Percentiles rank a stretch among this genome's conserved stretches.
Conservation (phyloP, 1,140 invertebrate genomes). For the Antheraea mylitta region DNA sequence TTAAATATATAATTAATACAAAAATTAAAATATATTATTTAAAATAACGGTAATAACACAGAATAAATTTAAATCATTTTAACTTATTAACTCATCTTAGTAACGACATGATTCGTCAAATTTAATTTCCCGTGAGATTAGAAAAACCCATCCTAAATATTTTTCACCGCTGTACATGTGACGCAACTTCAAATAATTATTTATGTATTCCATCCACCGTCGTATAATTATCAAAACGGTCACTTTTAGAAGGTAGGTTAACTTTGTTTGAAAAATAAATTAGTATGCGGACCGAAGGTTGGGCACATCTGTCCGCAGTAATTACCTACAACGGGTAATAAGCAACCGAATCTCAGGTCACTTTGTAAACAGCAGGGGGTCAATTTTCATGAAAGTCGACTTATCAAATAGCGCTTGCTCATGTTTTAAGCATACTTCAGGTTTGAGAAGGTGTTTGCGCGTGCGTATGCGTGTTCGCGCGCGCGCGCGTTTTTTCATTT, state of each 20-base stretch:
- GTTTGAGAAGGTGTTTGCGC: too few species aligned
- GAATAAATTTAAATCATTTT: too few species aligned
- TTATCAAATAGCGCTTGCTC: neutral
- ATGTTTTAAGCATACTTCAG: too few species aligned
- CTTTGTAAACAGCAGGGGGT: neutral
- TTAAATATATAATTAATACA: too few species aligned
- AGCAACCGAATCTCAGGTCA: neutral
- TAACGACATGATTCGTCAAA: too few species aligned
- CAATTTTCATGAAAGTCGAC: neutral
- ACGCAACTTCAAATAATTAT: neutral
- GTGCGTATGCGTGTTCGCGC: too few species aligned
- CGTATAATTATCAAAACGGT: conserved; percentile 19
- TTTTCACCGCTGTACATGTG: neutral
- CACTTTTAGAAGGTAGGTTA: conserved; percentile 14
- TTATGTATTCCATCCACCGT: conserved; percentile 10
- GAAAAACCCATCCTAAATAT: too few species aligned
- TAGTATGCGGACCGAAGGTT: conserved; percentile 28
- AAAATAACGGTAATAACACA: too few species aligned
- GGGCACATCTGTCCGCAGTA: conserved; percentile 32
- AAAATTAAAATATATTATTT: too few species aligned
- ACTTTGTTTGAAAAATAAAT: conserved; percentile 26
- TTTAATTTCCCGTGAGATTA: too few species aligned
- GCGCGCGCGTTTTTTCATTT: too few species aligned
- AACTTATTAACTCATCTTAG: too few species aligned
- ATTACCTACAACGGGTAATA: conserved; percentile 16